Conservation (phyloP, 2,797 vertebrate genomes). For the Ctenochaetus hawaiiensis region DNA sequence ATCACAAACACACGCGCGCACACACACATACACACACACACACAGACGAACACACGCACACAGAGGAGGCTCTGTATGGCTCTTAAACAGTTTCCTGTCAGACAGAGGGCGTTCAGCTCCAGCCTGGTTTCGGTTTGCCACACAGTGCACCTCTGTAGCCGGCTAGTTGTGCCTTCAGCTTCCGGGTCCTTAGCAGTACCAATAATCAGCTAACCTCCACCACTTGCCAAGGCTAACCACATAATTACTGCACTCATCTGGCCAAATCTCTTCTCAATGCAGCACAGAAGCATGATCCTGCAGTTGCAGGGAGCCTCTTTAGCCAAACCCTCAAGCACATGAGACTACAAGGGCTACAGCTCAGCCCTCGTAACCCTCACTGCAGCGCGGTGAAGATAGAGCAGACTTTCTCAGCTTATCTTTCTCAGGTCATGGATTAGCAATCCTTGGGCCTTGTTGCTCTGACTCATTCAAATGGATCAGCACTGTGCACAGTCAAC, state of each 20-base stretch:
- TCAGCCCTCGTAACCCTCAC: constrained; percentile 53
- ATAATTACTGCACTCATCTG: constrained; percentile 75
- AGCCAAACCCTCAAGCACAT: constrained; percentile 57
- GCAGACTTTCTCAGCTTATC: constrained; percentile 67
- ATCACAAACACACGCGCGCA: constrained; percentile 20
- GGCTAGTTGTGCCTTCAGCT: constrained; percentile 32
- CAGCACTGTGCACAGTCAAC: constrained; percentile 40
- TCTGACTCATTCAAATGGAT: constrained; percentile 60
- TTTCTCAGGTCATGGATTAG: constrained; percentile 77
- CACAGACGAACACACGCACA: constrained; percentile 47
- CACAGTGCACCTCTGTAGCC: constrained; percentile 66
- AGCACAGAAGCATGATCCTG: constrained; percentile 53
- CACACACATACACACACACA: constrained; percentile 39
- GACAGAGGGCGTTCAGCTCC: constrained; percentile 46
- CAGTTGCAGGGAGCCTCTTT: constrained; percentile 59
- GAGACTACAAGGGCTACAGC: constrained; percentile 58
- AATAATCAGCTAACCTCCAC: constrained; percentile 62
- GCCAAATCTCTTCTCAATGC: constrained; percentile 52
- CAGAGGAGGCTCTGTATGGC: constrained; percentile 64
- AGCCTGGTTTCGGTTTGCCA: constrained; percentile 62
- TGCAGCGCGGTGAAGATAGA: constrained; percentile 52
- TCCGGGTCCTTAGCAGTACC: constrained; percentile 56
- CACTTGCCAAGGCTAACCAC: constrained; percentile 77
- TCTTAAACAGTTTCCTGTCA: constrained; percentile 66
- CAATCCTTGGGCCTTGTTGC: constrained; percentile 64